Evolutionary conservation across 2,797 vertebrate species (phyloP).

Genomic region (Paratrypauchen microcephalus): DNA sequence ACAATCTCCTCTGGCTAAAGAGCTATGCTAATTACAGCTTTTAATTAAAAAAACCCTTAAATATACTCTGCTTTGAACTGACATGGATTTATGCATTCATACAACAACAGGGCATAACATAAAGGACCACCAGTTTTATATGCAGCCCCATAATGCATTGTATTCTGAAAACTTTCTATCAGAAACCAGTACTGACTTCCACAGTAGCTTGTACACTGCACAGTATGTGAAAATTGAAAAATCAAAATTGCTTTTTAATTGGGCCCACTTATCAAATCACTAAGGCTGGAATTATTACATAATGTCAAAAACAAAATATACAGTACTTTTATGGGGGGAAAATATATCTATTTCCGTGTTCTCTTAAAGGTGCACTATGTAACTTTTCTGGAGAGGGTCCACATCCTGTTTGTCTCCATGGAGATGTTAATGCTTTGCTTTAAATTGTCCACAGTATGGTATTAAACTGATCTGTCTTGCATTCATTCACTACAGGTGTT

Average conservation of each 20-base stretch:
- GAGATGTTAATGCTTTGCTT: too few species aligned
- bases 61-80: background rate
- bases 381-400: too few species aligned
- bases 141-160: background rate
- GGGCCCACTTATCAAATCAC: background rate
- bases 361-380: too few species aligned
- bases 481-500: too few species aligned
- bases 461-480: too few species aligned
- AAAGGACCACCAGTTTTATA: background rate
- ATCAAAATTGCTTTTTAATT: background rate
- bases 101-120: background rate
- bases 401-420: too few species aligned
- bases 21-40: conserved; percentile 39
- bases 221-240: background rate
- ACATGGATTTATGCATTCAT: background rate
- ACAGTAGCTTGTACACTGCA: background rate
- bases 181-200: background rate
- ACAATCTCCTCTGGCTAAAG: conserved; percentile 32
- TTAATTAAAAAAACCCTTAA: conserved; percentile 12
- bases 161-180: background rate
- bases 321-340: background rate
- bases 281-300: background rate
- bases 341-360: too few species aligned
- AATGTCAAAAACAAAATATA: background rate
- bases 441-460: too few species aligned